Evolutionary conservation across 2,888 invertebrate genomes (phyloP), one percentile per base, ranked within the genome.

Genomic region (Tanypteryx hageni): DNA sequence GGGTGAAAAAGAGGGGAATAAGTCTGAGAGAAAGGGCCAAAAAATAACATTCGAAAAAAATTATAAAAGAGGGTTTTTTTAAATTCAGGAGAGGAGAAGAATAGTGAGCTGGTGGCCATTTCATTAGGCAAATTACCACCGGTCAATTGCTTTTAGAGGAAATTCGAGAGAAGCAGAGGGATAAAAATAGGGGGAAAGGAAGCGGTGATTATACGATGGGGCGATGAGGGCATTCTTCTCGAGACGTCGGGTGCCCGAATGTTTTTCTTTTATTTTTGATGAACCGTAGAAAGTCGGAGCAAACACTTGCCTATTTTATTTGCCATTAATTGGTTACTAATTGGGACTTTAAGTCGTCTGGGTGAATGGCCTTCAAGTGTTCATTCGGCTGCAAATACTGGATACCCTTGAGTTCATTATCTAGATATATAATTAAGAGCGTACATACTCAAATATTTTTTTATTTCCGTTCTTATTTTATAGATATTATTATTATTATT

Each of bases 41-140:
- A 86, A 85, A 44, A 44, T 44, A 44, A 44, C 44, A 44, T 44
- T 5, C 44, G 44, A 59, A 61, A 86, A 59, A 16, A 18, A 89
- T 27, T 61, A 64, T n/a, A 44, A 44, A 64, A 27, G n/a, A 31
- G 18, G 31, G 61, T 83, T 83, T 58, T 27, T 27, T 58, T 85
- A 9, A 16, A 4, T 13, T 14, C 0, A 27, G n/a, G 59, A 57
- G 85, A 85, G n/a, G 85, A 58, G 22, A 58, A 14, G 85, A 83
- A 14, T n/a, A 57, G 57, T 44, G n/a, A 64, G 18, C 58, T 13
- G 89, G 31, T 89, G 89, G 89, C 64, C 89, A 89, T 89, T 64
- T 89, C 64, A 64, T 89, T 89, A 22, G 64, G 64, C 89, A 89
- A 89, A 89, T 89, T 89, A 89, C 64, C 64, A 64, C 44, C 56